Base-by-base conservation (phyloP, 2,113 vertebrate species). In the Murina feae region DNA sequence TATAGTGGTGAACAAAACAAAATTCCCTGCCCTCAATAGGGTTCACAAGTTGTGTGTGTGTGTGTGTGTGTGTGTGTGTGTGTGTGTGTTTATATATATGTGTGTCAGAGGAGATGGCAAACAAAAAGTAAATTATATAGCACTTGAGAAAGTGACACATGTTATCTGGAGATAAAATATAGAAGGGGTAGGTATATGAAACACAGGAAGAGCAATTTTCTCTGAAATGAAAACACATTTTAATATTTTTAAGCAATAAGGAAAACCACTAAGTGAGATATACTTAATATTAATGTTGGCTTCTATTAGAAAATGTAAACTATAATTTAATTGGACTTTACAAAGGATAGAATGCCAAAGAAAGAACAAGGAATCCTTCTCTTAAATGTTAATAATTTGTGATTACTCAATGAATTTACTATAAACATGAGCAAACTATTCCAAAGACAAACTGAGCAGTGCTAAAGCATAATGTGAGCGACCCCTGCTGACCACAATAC, bases 401-500 rank as follows among this genome's bases (percentile, higher is more conserved):
- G 71, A 92, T 80, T 72, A 63, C 30, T 71, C 32, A 88, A 66
- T 72, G 74, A 81, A n/a, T 65, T 95, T 53, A 78, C 11, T 14
- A 20, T 17, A 16, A 82, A 82, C 44, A 21, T 30, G 39, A 87
- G 30, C 76, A 66, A 14, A 79, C 13, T n/a, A 63, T 17, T 53
- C 39, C 18, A 17, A 32, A 66, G 71, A 75, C 32, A 86, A 88
- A 82, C 72, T 23, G 7, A 11, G 55, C 16, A 39, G 14, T 1
- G 5, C 21, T 42, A 65, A 83, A 20, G 74, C 49, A 93, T 35
- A 66, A 65, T 32, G 58, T 37, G 75, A 80, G 90, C 21, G 66
- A 20, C 76, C 92, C 63, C 96, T 97, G 96, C 65, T 96, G 96
- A 92, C 53, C 53, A 66, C 28, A 83, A 51, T 11, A 32, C 28